A percentile compares a stretch with the other conserved stretches of the same genome.
Evolutionary conservation across 2,888 invertebrate genomes (phyloP).

Genomic region (Rhabditoides inermis): DNA sequence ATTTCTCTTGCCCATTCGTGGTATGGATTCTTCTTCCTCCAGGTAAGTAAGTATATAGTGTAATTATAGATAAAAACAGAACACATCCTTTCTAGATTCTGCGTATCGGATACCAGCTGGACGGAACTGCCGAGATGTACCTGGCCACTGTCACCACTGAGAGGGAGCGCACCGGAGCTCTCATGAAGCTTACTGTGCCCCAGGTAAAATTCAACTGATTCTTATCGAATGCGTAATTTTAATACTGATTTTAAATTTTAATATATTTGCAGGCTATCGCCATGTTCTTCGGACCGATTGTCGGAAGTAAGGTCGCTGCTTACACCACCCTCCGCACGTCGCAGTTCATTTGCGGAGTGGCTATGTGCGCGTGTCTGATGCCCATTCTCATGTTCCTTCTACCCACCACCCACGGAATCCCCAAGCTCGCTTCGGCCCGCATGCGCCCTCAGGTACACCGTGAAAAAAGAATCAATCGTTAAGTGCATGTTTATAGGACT

Average conservation of each 20-base stretch:
- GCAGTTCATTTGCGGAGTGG: conserved; percentile 39
- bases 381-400: conserved; percentile 46
- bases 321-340: conserved; percentile 43
- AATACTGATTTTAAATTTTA: background rate
- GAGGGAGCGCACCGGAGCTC: conserved; percentile 45
- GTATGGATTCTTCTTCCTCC: conserved; percentile 47
- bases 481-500: too few species aligned
- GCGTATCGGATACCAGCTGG: conserved; percentile 50
- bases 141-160: conserved; percentile 51
- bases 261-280: conserved; percentile 27
- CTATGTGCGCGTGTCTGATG: conserved; percentile 34
- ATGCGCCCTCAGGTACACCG: conserved; percentile 49
- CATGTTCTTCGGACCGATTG: conserved; percentile 44
- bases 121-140: conserved; percentile 52
- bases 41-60: conserved; percentile 16
- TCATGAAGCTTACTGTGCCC: conserved; percentile 47
- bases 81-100: conserved; percentile 26
- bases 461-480: conserved; percentile 3
- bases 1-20: conserved; percentile 39
- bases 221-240: background rate
- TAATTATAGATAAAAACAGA: background rate
- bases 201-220: conserved; percentile 20
- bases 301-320: conserved; percentile 47
- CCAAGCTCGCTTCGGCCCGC: conserved; percentile 45
- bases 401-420: conserved; percentile 50